phyloP scores from a whole-genome alignment of 2,113 vertebrate genomes.

The Diglossa brunneiventris region DNA sequence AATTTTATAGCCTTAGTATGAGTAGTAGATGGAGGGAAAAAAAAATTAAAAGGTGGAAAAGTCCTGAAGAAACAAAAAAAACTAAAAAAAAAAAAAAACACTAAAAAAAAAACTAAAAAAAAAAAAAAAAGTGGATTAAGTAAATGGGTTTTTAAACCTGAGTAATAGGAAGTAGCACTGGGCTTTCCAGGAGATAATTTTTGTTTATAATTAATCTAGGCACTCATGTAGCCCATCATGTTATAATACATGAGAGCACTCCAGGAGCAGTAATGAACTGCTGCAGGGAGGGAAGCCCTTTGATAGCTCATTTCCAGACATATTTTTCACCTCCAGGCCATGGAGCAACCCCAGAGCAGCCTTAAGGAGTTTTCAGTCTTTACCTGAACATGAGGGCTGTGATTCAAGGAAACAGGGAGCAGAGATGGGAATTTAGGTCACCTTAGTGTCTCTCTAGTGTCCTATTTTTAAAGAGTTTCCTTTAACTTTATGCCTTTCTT shows the following conservation, averaged over 20 bases:
- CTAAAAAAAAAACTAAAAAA: not conserved
- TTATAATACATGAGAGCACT: not conserved
- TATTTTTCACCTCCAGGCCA: not conserved
- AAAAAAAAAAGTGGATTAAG: not conserved
- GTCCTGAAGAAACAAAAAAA: not conserved
- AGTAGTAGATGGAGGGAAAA: not conserved
- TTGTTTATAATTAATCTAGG: conserved; percentile 37
- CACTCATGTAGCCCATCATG: not conserved
- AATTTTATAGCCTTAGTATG: not conserved
- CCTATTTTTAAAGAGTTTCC: not conserved
- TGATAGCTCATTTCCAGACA: not conserved
- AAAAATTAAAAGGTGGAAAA: not conserved
- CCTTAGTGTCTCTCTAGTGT: not conserved
- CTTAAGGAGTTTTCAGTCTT: not conserved
- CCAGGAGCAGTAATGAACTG: not conserved
- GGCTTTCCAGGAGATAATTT: conserved; percentile 23
- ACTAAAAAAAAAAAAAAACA: not conserved
- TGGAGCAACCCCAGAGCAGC: not conserved
- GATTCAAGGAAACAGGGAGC: not conserved
- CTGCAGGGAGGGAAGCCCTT: not conserved
- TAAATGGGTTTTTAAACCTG: not conserved
- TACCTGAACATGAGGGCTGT: not conserved
- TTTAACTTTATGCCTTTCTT: not conserved
- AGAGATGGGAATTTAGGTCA: not conserved
- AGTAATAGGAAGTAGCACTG: not conserved